Evolutionary conservation across 2,113 vertebrate species (phyloP), one percentile per base, ranked within the genome.

Genomic region (Chaetorhynchus papuensis): DNA sequence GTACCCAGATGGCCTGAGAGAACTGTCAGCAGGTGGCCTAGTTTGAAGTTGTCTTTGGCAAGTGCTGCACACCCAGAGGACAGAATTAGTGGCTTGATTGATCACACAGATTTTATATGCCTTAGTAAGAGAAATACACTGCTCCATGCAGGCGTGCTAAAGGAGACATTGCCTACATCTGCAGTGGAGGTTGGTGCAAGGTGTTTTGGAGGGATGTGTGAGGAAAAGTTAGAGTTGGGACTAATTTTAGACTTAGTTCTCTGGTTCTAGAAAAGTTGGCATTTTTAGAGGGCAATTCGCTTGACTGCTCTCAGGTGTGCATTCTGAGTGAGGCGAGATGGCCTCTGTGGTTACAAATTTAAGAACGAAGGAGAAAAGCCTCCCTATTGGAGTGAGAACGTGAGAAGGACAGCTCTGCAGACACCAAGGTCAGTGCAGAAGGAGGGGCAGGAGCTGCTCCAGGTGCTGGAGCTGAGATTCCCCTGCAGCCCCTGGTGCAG

Each of bases 81-180:
- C 63, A 69, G 68, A 88, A 94, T 90, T 92, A 95, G 68, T 49
- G 37, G 86, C 86, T 90, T 92, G 83, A 80, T 80, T 83, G 91
- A 68, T 92, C 89, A 53, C 35, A 52, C n/a, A 35, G 31, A 45
- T 79, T 88, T 82, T 83, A 8, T 72, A 39, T 72, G 53, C 45
- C 37, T 93, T 37, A 92, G 66, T 79, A 71, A 86, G 86, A 68
- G 63, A 86, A 93, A 90, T 76, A 9, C 17, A 17, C 8, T 33
- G 20, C 63, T 81, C 27, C 27, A 7, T n/a, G 84, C 10, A 18
- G 52, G 22, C 10, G 0, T 13, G 41, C n/a, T 74, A 28, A 49
- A 87, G 54, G 64, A 94, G 11, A 31, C 13, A 14, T 28, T 74
- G 81, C 81, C 69, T 56, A 21, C 0, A 1, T 71, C 41, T 70